These are phyloP conservation scores for Priocnemis perturbator DNA, from an alignment of 2,888 invertebrate genomes.

Conservation along the genomic window DNA sequence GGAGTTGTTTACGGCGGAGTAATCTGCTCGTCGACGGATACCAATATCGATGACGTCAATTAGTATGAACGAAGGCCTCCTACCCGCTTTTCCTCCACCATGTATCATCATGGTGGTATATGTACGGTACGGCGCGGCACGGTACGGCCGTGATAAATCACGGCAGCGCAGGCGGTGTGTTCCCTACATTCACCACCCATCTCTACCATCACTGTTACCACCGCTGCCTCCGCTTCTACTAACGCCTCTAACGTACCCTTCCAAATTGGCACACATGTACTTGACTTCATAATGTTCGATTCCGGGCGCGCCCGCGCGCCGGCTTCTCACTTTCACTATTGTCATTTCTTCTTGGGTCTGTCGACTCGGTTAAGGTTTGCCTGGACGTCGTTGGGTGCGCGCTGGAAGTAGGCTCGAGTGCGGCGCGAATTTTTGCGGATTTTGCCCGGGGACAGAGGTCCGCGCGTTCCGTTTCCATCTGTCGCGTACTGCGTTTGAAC, in stretches of 20 bases:
- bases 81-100: slow-evolving; percentile 59
- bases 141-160: slow-evolving; percentile 72
- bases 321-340: too few relatives aligned
- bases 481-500: too few relatives aligned
- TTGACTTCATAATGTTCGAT: slow-evolving; percentile 65
- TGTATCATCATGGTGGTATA: slow-evolving; percentile 71
- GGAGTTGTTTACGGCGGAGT: slow-evolving; percentile 73
- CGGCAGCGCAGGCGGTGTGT: slow-evolving; percentile 70
- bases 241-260: slow-evolving; percentile 21
- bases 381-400: too few relatives aligned
- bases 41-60: slow-evolving; percentile 75
- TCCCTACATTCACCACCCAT: slow-evolving; percentile 69
- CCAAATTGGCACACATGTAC: slow-evolving; percentile 65
- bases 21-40: slow-evolving; percentile 74
- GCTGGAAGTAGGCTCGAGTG: too few relatives aligned
- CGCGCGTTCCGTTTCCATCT: too few relatives aligned
- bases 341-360: too few relatives aligned
- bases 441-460: too few relatives aligned
- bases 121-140: slow-evolving; percentile 60
- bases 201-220: slow-evolving; percentile 15
- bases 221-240: background rate
- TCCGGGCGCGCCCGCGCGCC: slow-evolving; percentile 33
- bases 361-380: too few relatives aligned
- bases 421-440: too few relatives aligned
- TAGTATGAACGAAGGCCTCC: slow-evolving; percentile 69